Evolutionary conservation across 2,113 vertebrate species (phyloP), one percentile per base, ranked within the genome.

Genomic region (Eptesicus fuscus): DNA sequence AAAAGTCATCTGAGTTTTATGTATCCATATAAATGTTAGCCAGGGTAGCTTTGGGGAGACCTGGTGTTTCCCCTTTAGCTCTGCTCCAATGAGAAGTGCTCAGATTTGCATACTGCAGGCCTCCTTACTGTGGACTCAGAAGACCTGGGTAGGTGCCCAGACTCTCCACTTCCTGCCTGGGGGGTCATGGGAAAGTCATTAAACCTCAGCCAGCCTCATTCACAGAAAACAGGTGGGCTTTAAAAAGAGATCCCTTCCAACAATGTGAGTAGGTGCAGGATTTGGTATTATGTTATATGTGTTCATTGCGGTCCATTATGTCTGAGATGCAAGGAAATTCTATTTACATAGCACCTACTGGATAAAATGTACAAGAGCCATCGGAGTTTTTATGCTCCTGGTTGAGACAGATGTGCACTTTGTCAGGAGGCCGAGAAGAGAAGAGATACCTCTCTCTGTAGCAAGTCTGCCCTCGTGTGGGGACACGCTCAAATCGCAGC

Each of bases 391-490:
- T 30, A n/a, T 11, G 53, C 78, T 70, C 10, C 0, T 25, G 28
- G 28, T 65, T 22, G 47, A 82, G 37, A 79, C 28, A 35, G 69
- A 90, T 20, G 37, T 4, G 9, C 10, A 2, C 30, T 35, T 30
- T 14, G 25, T 42, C 67, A 12, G 53, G 35, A 84, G 28, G 53
- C 77, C 2, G 1, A 3, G 51, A 20, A 61, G 20, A 80, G 13
- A 12, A 84, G 28, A 44, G 20, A 9, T 2, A 40, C 47, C 32
- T 67, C 87, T 97, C 47, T 53, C 90, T 17, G 80, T 65, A 84
- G 71, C 97, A 93, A 96, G 96, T 83, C 94, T 97, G 96, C 96
- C 96, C 97, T 73, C 96, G 0, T 83, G 96, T 95, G 97, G 96
- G 42, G 6, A 79, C 47, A 59, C 0, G 16, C 35, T 77, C 3